Evolutionary conservation across 2,113 vertebrate species (phyloP), one percentile per base, ranked within the genome.

Genomic region (Heloderma charlesbogerti): DNA sequence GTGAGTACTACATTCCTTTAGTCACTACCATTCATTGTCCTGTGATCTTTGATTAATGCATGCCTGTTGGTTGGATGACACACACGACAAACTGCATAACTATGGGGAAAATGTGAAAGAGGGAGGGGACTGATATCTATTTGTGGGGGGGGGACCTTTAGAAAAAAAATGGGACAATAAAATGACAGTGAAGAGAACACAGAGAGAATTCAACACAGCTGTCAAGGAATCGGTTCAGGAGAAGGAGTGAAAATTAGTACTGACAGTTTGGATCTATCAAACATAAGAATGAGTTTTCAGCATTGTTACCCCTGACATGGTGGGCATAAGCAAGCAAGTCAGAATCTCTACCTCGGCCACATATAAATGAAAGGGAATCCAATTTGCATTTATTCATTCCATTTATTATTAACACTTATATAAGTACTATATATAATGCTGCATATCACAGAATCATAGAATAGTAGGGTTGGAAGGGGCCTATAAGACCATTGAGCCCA

Each of bases 161-260:
- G 31, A 27, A 34, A 25, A 40, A 25, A 45, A n/a, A 88, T 48
- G 31, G 40, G 16, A 43, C 40, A 87, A 77, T 78, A 78, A 87
- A 74, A 78, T 43, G 57, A 63, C 15, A 77, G n/a, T 1, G 8
- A 63, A 87, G n/a, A 8, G 6, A 75, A 75, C 85, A 40, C 37
- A 74, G 60, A 48, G 67, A 85, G 27, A 77, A 78, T 87, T 43
- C 51, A 87, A 40, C 72, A 63, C 86, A 77, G 54, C 7, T 77
- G n/a, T 78, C 48, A 87, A 29, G 12, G 6, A 78, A 40, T 27
- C 48, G 4, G 67, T 12, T 72, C 71, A 51, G 4, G 43, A 60
- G 16, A 51, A 74, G 54, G 63, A 78, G 37, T 87, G 72, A 63
- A 87, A 87, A 77, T 87, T 60, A 87, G 25, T 77, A n/a, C 25